Evolutionary conservation across 2,113 vertebrate genomes (phyloP).

Genomic region (Scophthalmus maximus): DNA sequence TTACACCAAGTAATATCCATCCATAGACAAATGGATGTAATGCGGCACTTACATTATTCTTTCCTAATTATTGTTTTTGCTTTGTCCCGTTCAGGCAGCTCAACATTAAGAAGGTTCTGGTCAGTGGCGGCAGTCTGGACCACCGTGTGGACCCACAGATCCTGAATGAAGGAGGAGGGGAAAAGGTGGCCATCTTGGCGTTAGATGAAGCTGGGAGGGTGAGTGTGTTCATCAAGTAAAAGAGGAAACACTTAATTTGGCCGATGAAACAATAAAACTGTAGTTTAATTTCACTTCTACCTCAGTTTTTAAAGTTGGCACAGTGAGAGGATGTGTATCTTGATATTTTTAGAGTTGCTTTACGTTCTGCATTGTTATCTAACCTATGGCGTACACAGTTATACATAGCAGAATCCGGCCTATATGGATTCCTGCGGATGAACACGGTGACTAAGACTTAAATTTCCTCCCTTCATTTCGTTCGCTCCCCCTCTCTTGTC

Average conservation of each 20-base stretch:
- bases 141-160: constrained; percentile 91
- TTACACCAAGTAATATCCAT: background rate
- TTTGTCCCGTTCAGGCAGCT: constrained; percentile 85
- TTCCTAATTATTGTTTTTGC: background rate
- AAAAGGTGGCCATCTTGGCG: constrained; percentile 88
- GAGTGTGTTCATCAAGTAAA: constrained; percentile 56
- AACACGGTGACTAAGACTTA: constrained; percentile 55
- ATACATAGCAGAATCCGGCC: constrained; percentile 30
- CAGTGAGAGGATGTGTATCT: background rate
- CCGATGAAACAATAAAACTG: background rate
- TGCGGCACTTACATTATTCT: background rate
- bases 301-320: constrained; percentile 8
- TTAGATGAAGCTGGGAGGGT: constrained; percentile 96
- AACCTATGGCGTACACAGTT: constrained; percentile 38
- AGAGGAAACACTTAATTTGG: background rate
- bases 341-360: constrained; percentile 25
- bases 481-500: constrained; percentile 47
- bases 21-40: background rate
- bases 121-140: constrained; percentile 91
- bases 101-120: constrained; percentile 94
- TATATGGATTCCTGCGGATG: constrained; percentile 19
- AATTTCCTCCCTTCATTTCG: constrained; percentile 1
- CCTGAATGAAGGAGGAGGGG: constrained; percentile 89
- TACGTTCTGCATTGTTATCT: constrained; percentile 37
- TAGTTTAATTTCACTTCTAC: constrained; percentile 11